Evolutionary conservation across 2,797 vertebrate species (phyloP).

Genomic region (Sardinella longiceps): DNA sequence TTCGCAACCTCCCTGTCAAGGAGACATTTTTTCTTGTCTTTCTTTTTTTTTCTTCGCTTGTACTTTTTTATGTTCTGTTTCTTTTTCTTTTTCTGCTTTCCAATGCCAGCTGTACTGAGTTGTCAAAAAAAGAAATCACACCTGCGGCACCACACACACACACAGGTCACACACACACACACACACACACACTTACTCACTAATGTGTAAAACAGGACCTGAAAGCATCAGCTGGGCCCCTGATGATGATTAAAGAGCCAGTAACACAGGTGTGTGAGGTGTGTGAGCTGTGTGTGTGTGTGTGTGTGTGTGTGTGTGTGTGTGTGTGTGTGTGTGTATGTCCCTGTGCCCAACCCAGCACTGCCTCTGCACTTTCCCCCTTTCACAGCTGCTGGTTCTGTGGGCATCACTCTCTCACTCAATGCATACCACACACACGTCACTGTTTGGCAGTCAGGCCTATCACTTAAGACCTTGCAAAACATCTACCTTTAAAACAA

Average conservation of each 20-base stretch:
- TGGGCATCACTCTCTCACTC: neutral
- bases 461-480: neutral
- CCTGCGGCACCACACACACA: neutral
- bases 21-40: neutral
- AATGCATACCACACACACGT: neutral
- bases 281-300: neutral
- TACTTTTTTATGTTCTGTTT: neutral
- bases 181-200: neutral
- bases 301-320: neutral
- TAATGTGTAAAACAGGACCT: slow-evolving; percentile 14
- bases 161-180: neutral
- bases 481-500: neutral
- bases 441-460: neutral
- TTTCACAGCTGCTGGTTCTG: neutral
- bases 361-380: too few species aligned
- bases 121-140: neutral
- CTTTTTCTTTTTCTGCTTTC: neutral
- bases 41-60: neutral
- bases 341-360: neutral
- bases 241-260: neutral
- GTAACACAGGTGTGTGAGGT: neutral
- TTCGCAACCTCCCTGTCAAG: slow-evolving; percentile 12
- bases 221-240: slow-evolving; percentile 17
- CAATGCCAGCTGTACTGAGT: neutral
- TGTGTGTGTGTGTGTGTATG: neutral